A percentile compares a stretch with the other conserved stretches of the same genome.
Evolutionary conservation across 2,113 vertebrate species (phyloP).

Genomic region (Hiodon tergisus): DNA sequence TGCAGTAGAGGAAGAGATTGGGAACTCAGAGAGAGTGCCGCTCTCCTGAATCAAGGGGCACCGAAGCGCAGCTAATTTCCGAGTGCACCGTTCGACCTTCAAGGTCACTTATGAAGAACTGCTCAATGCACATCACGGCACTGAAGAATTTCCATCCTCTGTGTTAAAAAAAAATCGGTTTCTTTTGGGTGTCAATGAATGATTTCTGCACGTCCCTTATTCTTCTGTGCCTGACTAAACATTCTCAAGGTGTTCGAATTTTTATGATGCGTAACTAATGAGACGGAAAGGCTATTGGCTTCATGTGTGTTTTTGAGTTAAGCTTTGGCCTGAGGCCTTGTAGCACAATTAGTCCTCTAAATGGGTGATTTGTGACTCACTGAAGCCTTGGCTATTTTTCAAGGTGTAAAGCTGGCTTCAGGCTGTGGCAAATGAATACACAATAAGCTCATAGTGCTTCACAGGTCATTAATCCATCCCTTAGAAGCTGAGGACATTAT

Average conservation of each 20-base stretch:
- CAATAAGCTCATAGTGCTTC: conserved; percentile 54
- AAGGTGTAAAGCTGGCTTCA: conserved; percentile 61
- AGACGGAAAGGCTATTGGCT: conserved; percentile 55
- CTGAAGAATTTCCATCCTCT: no score
- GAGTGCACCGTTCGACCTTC: neutral
- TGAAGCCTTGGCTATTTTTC: conserved; percentile 66
- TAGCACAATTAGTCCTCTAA: conserved; percentile 74
- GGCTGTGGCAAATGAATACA: conserved; percentile 65
- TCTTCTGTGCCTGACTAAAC: conserved; percentile 55
- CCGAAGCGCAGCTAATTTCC: conserved; percentile 12
- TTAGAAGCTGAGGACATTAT: no score
- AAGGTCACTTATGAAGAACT: conserved; percentile 14
- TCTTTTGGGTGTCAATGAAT: conserved; percentile 6
- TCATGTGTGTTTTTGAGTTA: conserved; percentile 60
- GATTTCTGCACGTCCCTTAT: conserved; percentile 14
- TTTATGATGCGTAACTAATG: conserved; percentile 78
- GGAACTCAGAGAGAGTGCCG: neutral
- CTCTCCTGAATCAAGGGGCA: conserved; percentile 1
- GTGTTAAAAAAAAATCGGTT: neutral
- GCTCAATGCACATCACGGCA: neutral
- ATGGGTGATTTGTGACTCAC: conserved; percentile 73
- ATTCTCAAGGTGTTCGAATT: conserved; percentile 42
- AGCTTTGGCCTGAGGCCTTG: conserved; percentile 67
- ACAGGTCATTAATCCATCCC: no score
- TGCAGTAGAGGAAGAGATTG: neutral